Evolutionary conservation across 2,888 invertebrate species (phyloP).

Genomic region (Gymnoscelis rufifasciata): DNA sequence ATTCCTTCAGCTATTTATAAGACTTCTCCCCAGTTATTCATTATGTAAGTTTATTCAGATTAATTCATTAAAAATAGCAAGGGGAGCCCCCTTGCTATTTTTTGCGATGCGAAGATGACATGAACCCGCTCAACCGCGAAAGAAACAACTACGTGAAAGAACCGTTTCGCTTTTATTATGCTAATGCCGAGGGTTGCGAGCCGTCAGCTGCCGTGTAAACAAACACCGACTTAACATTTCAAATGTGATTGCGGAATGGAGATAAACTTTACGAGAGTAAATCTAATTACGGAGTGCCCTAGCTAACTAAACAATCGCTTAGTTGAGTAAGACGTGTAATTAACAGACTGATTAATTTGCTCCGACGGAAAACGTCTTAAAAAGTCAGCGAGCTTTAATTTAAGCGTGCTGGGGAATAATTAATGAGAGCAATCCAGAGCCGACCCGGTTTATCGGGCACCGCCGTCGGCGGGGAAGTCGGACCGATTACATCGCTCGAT

Average conservation of each 20-base stretch:
- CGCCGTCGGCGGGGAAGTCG: constrained; percentile 10
- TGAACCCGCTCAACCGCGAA: constrained; percentile 13
- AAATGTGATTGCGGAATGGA: constrained; percentile 1
- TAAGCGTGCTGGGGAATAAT: constrained; percentile 15
- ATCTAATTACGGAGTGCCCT: too few relatives aligned
- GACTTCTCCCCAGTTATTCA: too few relatives aligned
- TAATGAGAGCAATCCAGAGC: constrained; percentile 14
- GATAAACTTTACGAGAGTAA: neutral
- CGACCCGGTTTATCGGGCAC: constrained; percentile 8
- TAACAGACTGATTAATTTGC: constrained; percentile 4
- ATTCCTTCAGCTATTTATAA: too few relatives aligned
- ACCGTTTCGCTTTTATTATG: constrained; percentile 22
- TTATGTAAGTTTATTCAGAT: too few relatives aligned
- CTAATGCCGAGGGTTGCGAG: constrained; percentile 15
- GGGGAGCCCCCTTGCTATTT: constrained; percentile 5
- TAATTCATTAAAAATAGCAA: too few relatives aligned
- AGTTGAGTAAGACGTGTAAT: too few relatives aligned
- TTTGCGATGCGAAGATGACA: constrained; percentile 11
- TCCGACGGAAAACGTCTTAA: constrained; percentile 10
- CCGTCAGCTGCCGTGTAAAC: constrained; percentile 13
- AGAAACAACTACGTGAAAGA: constrained; percentile 16
- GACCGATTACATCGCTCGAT: constrained; percentile 8
- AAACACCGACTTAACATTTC: constrained; percentile 5
- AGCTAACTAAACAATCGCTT: too few relatives aligned
- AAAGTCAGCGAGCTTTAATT: constrained; percentile 9